Evolutionary conservation across 2,797 vertebrate species (phyloP), one percentile per base, ranked within the genome.

Genomic region (Propithecus perrieri): DNA sequence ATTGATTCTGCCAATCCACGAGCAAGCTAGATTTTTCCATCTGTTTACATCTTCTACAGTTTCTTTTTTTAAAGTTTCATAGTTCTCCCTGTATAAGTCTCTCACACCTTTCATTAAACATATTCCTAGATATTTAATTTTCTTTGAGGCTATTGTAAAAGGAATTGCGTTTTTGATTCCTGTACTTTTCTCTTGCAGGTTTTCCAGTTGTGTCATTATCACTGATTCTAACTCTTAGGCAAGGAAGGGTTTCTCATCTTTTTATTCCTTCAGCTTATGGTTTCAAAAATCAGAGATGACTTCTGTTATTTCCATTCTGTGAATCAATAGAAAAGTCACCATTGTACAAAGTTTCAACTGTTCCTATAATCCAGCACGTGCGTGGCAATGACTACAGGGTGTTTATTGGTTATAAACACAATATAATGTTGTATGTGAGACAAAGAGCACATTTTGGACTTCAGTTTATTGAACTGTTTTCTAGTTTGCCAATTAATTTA

Each of bases 271-370:
- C 35, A 41, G 46, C 72, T 97, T 97, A 89, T 46, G 79, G 86
- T 97, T 83, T 84, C 78, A 97, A 97, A 97, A 84, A 87, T 96
- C 95, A 97, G 87, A 92, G 79, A 74, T 69, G 93, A 71, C 55
- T 79, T 88, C 84, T 87, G 80, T 78, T 94, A 95, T 43, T 85
- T 91, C 6, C 83, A 78, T 96, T 97, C 80, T 96, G 26, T 80
- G 67, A 97, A 92, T 96, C 93, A 96, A 15, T 88, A 69, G 59
- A 11, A 84, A 41, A 88, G 30, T 79, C 91, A 97, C 78, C 53
- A 59, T 22, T 80, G 65, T 94, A 43, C 79, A 85, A 92, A 30
- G 78, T 55, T 94, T 91, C 92, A 95, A 76, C 50, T 83, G 84
- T 59, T 91, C 79, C 80, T 69, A 10, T 67, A 84, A 55, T 84